Evolutionary conservation across 2,888 invertebrate species (phyloP).

Genomic region (Dastarcus helophoroides): DNA sequence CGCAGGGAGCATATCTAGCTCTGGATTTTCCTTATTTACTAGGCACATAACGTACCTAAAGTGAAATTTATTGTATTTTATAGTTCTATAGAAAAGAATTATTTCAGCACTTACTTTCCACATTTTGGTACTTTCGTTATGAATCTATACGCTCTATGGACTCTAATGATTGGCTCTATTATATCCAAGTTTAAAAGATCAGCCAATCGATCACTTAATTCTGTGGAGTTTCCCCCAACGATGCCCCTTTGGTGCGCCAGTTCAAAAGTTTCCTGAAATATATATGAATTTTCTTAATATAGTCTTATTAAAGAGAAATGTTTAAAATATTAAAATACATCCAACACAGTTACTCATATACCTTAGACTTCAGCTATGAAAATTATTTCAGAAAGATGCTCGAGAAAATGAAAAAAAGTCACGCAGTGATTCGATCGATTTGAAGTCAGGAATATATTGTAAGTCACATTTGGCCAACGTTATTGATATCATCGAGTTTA

Average conservation of each 20-base stretch:
- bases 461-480: too few relatives aligned
- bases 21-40: slow-evolving; percentile 55
- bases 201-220: slow-evolving; percentile 62
- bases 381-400: too few relatives aligned
- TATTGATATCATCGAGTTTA: too few relatives aligned
- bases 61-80: slow-evolving; percentile 8
- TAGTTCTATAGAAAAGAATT: too few relatives aligned
- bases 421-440: too few relatives aligned
- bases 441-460: too few relatives aligned
- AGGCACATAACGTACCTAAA: slow-evolving; percentile 60
- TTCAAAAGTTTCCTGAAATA: slow-evolving; percentile 54
- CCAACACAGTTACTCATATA: too few relatives aligned
- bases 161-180: slow-evolving; percentile 70
- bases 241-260: slow-evolving; percentile 59
- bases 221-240: slow-evolving; percentile 53
- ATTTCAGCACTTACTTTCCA: slow-evolving; percentile 39
- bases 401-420: too few relatives aligned
- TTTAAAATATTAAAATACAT: too few relatives aligned
- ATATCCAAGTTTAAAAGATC: slow-evolving; percentile 74
- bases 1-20: slow-evolving; percentile 47
- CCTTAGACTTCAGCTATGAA: too few relatives aligned
- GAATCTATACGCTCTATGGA: slow-evolving; percentile 70
- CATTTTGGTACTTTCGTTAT: slow-evolving; percentile 57
- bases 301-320: too few relatives aligned
- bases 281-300: too few relatives aligned